phyloP scores from a whole-genome alignment of 2,888 invertebrate species.

The Eurytoma californica region DNA sequence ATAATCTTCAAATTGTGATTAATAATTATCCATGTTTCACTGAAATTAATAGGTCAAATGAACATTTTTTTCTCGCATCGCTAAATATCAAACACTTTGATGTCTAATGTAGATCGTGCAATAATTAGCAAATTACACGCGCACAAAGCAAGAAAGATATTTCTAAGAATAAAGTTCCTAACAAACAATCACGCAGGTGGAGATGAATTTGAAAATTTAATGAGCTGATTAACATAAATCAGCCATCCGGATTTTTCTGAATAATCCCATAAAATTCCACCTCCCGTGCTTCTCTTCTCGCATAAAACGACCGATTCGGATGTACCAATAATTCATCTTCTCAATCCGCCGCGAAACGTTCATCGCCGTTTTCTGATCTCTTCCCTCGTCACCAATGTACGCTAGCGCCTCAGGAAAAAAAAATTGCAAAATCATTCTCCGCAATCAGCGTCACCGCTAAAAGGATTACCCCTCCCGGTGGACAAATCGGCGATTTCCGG shows the following conservation, averaged over 20 bases:
- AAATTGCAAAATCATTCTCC: no score
- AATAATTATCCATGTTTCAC: neutral
- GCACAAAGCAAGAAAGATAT: neutral
- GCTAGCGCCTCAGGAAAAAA: no score
- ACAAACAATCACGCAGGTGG: neutral
- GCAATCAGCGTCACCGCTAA: neutral
- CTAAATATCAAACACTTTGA: neutral
- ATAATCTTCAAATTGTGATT: neutral
- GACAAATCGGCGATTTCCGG: slow-evolving; percentile 27
- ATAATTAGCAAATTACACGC: neutral
- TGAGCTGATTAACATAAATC: slow-evolving; percentile 3
- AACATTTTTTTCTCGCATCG: neutral
- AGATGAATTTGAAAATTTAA: slow-evolving; percentile 8
- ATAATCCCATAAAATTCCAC: neutral
- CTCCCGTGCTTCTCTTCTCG: neutral
- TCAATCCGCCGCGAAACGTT: neutral
- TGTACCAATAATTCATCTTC: neutral
- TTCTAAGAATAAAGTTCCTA: neutral
- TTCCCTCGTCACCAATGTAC: no score
- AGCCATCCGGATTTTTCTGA: slow-evolving; percentile 3
- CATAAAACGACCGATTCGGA: neutral
- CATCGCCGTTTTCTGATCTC: neutral
- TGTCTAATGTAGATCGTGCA: neutral
- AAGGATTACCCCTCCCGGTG: neutral
- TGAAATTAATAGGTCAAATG: neutral